Evolutionary conservation across 2,888 invertebrate genomes (phyloP), one percentile per base, ranked within the genome.

Genomic region (Ceriagrion tenellum): DNA sequence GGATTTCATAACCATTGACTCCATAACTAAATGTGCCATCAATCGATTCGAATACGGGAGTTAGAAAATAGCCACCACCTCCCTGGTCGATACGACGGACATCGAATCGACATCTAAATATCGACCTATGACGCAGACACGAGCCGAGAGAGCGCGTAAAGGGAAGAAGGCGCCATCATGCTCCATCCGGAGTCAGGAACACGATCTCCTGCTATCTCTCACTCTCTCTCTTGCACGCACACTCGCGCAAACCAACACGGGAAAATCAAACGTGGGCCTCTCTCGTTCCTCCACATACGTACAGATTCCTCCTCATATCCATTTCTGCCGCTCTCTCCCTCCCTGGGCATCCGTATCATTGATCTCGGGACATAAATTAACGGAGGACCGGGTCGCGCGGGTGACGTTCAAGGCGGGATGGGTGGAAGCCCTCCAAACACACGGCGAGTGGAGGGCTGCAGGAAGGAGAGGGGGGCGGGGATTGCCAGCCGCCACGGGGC

Each of bases 301-400:
- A 30, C 81, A 3, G 81, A 81, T 81, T 81, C 81, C 81, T 81
- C 35, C 59, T 59, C 59, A 59, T 59, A 81, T 81, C 81, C 35
- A 81, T 81, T 81, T 81, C 69, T 74, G 12, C 47, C 63, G 2
- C 47, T 47, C 47, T 47, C 47, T 47, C 47, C 6, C 18, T 40
- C 93, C 30, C 59, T 59, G 59, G 18, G 59, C 16, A 63, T n/a
- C 47, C 69, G 93, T 69, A 93, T 47, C 93, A 74, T 91, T 91
- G 91, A 91, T 59, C 91, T 56, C 35, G 40, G 55, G 56, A 40
- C 69, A 63, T 93, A 74, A 93, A 93, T 93, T 47, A 69, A 81
- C 81, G 81, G 81, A 59, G 26, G 12, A 16, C 30, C 81, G 69
- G 35, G 30, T 16, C 81, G 35, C 81, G 81, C 10, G 16, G 30